These are phyloP conservation scores for Drosophila bocki DNA, from an alignment of 1,140 invertebrate genomes.

Conservation along the genomic window DNA sequence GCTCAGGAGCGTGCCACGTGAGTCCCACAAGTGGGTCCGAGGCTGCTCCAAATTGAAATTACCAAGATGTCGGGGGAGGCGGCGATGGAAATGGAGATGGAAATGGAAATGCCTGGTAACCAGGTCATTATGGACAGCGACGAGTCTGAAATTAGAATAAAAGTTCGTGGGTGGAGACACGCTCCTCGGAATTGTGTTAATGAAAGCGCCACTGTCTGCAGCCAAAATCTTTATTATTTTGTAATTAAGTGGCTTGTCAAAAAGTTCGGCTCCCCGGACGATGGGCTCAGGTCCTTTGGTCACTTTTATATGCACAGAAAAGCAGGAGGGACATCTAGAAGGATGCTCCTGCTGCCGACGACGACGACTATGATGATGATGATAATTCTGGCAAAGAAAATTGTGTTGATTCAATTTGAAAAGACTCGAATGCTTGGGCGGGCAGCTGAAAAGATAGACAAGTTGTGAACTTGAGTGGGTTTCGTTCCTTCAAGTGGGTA, in stretches of 20 bases:
- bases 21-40: constrained; percentile 54
- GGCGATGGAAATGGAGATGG: background rate
- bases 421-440: constrained; percentile 54
- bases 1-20: constrained; percentile 28
- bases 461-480: constrained; percentile 52
- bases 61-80: constrained; percentile 45
- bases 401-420: constrained; percentile 79
- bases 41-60: constrained; percentile 74
- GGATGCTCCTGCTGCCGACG: constrained; percentile 15
- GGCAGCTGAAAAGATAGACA: constrained; percentile 44
- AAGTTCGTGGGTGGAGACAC: constrained; percentile 25
- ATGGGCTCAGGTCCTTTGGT: constrained; percentile 39
- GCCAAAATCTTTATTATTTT: constrained; percentile 80
- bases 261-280: constrained; percentile 36
- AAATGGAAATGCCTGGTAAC: constrained; percentile 49
- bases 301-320: constrained; percentile 59
- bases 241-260: constrained; percentile 79
- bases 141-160: constrained; percentile 70
- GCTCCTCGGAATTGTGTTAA: constrained; percentile 69
- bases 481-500: constrained; percentile 40
- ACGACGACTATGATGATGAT: constrained; percentile 18
- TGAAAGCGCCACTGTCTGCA: constrained; percentile 62
- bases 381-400: constrained; percentile 65
- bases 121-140: constrained; percentile 70
- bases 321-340: constrained; percentile 12